Base-by-base conservation (phyloP, 2,797 vertebrate species). In the Okamejei kenojei region DNA sequence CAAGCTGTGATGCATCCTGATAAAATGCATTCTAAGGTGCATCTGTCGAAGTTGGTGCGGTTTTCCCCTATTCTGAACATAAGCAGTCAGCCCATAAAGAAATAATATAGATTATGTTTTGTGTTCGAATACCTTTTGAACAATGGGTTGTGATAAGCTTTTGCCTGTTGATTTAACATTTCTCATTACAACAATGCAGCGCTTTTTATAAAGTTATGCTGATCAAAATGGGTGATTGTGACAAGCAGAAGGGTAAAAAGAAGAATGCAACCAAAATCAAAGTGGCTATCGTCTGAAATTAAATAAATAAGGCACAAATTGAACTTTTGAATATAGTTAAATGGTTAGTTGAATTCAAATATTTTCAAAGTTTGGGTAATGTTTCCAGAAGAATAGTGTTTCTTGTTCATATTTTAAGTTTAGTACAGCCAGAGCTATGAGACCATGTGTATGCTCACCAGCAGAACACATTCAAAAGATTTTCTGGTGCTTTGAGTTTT, bases 241-340 rank as follows among this genome's bases (percentile, higher is more conserved):
- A 54, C 10, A 13, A 11, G 54, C 2, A 23, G 71, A 61, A 11
- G 3, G 11, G 23, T 82, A 10, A 58, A 54, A 54, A 54, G 21
- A 21, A 81, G 7, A 54, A 61, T 11, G 54, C 26, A 29, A 26
- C 15, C 54, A 0, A 23, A 84, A 54, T 9, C 54, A 29, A 29
- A 26, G 81, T 84, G 81, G 81, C 23, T 13, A 26, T 11, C 11
- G 5, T 54, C 45, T 54, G 45, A 54, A 54, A 54, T 54, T 54
- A 54, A 17, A 1, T 45, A 26, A 29, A 1, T 29, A 3, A 54
- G 81, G 35, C 21, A 45, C 38, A 61, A 23, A 29, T 82, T 82
- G 23, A 58, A 68, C 84, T 68, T 54, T 88, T 68, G 84, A 88
- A 88, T 88, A 15, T 88, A 68, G 68, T 35, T 88, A 17, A n/a